These are phyloP conservation scores for Seriola rivoliana DNA, from an alignment of 2,113 vertebrate genomes.

Conservation along the genomic window DNA sequence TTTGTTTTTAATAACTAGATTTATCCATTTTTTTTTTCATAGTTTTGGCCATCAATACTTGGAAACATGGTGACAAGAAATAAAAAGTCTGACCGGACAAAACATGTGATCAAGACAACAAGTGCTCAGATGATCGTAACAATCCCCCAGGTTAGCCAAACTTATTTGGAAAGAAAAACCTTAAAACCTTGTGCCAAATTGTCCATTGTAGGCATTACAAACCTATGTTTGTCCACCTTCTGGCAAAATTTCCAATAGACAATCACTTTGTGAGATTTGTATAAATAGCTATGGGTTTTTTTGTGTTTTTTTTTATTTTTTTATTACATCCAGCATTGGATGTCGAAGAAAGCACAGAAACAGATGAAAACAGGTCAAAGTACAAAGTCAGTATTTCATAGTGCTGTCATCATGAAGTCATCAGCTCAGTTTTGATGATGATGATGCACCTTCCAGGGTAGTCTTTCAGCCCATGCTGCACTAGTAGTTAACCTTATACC, in stretches of 20 bases:
- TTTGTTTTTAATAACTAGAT: not conserved
- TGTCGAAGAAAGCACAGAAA: slow-evolving; percentile 13
- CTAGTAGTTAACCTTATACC: slow-evolving; percentile 65
- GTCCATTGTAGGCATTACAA: not conserved
- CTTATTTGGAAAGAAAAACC: not conserved
- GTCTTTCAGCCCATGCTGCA: slow-evolving; percentile 42
- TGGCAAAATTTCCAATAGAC: not conserved
- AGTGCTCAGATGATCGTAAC: not conserved
- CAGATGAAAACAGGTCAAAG: slow-evolving; percentile 27
- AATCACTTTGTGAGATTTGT: not conserved
- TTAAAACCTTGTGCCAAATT: not conserved
- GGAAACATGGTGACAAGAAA: not conserved
- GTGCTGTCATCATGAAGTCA: slow-evolving; percentile 54
- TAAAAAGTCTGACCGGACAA: not conserved
- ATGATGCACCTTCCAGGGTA: slow-evolving; percentile 50
- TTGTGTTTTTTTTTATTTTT: not conserved
- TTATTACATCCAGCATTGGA: slow-evolving; percentile 16
- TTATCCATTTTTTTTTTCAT: not conserved
- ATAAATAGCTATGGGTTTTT: not conserved
- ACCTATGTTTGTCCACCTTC: not conserved
- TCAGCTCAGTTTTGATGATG: slow-evolving; percentile 44
- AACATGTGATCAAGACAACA: not conserved
- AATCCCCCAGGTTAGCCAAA: not conserved
- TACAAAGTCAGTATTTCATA: slow-evolving; percentile 42
- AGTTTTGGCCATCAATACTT: not conserved